phyloP scores from a whole-genome alignment of 2,797 vertebrate species.

The Falco novaeseelandiae region DNA sequence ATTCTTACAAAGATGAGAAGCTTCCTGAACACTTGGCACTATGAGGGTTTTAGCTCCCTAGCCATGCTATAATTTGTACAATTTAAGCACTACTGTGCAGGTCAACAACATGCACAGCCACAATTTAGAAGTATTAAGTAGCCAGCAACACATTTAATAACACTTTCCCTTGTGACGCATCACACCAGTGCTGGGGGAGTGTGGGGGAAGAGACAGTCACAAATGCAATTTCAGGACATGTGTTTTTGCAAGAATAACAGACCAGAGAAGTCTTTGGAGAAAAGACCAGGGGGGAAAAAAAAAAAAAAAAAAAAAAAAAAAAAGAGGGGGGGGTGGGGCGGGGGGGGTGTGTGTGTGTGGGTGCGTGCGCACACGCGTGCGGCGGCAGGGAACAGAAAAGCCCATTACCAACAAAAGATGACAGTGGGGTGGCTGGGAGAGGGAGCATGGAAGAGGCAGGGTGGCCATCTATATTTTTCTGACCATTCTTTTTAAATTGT shows the following conservation, averaged over 20 bases:
- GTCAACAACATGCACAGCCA: neutral
- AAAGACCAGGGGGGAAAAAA: neutral
- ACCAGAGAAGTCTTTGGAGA: neutral
- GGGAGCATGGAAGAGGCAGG: too few species aligned
- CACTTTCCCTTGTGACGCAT: neutral
- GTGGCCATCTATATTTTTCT: neutral
- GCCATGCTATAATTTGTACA: neutral
- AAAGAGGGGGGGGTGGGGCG: neutral
- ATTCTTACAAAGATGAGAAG: neutral
- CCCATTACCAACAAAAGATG: neutral
- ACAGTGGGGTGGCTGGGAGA: too few species aligned
- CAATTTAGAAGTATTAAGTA: neutral
- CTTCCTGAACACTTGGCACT: neutral
- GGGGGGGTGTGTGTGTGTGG: too few species aligned
- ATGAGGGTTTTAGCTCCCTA: neutral
- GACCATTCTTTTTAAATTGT: neutral
- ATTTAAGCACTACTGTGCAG: neutral
- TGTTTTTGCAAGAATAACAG: neutral
- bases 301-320: too few species aligned
- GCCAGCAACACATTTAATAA: neutral
- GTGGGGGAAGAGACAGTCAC: neutral
- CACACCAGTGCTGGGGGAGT: neutral
- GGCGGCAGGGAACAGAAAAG: too few species aligned
- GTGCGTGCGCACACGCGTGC: too few species aligned
- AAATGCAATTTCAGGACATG: neutral